phyloP scores from a whole-genome alignment of 2,113 vertebrate species.

The Trogon melanurus region DNA sequence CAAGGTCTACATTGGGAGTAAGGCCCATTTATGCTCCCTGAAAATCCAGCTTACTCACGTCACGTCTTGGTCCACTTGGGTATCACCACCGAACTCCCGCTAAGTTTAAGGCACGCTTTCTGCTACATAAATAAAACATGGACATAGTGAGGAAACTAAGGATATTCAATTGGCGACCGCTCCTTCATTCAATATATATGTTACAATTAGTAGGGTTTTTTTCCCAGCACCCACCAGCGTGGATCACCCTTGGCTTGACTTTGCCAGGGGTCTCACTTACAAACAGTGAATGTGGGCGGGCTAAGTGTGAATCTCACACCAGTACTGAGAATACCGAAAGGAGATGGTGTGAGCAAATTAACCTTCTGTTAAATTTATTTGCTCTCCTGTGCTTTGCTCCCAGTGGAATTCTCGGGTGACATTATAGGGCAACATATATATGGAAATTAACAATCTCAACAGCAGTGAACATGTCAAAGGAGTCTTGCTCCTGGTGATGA shows the following conservation, averaged over 20 bases:
- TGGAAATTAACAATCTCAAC: not conserved
- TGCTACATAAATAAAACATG: not conserved
- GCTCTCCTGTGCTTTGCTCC: not conserved
- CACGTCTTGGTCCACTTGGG: not conserved
- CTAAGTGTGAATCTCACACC: not conserved
- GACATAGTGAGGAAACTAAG: not conserved
- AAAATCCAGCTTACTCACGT: not conserved
- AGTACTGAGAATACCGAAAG: not conserved
- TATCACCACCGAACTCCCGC: not conserved
- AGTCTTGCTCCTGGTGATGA: not conserved
- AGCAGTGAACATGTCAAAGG: not conserved
- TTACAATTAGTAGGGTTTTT: not conserved
- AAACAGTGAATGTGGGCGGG: not conserved
- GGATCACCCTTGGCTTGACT: not conserved
- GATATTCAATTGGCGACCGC: not conserved
- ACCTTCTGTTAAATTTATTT: not conserved
- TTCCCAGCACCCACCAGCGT: not conserved
- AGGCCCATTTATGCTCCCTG: not conserved
- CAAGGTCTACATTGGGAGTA: not conserved
- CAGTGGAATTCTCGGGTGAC: not conserved
- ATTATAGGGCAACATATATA: not conserved
- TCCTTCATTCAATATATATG: not conserved
- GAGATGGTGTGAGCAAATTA: not conserved
- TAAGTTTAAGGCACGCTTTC: not conserved
- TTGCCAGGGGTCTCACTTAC: not conserved